These are phyloP conservation scores for Morpho deidamia DNA, from an alignment of 2,888 invertebrate genomes.

Conservation along the genomic window DNA sequence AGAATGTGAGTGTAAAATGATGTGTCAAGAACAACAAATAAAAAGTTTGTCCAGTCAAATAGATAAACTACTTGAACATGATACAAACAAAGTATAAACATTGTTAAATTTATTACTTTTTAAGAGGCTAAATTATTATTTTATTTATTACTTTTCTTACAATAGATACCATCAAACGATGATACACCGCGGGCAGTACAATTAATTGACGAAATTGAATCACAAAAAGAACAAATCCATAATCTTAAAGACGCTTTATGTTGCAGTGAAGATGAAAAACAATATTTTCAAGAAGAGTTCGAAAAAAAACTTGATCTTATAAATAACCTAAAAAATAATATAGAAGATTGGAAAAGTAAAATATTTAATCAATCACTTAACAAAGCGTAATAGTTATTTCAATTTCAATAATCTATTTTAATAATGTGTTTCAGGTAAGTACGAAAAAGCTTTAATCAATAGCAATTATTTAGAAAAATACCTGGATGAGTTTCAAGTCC, in stretches of 20 bases:
- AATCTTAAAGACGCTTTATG: constrained; percentile 49
- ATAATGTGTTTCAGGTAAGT: constrained; percentile 37
- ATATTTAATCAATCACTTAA: constrained; percentile 1
- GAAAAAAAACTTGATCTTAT: constrained; percentile 50
- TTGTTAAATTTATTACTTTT: constrained; percentile 6
- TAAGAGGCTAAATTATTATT: neutral
- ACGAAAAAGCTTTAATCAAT: constrained; percentile 44
- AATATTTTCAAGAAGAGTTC: constrained; percentile 46
- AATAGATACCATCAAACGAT: constrained; percentile 30
- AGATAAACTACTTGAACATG: constrained; percentile 62
- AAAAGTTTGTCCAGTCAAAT: constrained; percentile 73
- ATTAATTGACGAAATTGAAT: constrained; percentile 53
- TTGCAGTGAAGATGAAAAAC: constrained; percentile 58
- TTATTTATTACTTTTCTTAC: constrained; percentile 17
- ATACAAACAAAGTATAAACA: constrained; percentile 39
- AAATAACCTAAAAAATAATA: constrained; percentile 49
- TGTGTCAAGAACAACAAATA: constrained; percentile 79
- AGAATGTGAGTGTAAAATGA: constrained; percentile 73
- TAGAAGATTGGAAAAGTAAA: constrained; percentile 61
- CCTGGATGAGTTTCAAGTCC: constrained; percentile 37
- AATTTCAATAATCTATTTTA: neutral
- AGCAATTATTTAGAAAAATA: constrained; percentile 52
- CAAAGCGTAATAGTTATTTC: neutral
- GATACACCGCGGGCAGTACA: constrained; percentile 35
- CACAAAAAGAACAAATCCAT: constrained; percentile 51